These are phyloP conservation scores for Paralichthys olivaceus DNA, from an alignment of 2,113 vertebrate genomes.

Conservation along the genomic window DNA sequence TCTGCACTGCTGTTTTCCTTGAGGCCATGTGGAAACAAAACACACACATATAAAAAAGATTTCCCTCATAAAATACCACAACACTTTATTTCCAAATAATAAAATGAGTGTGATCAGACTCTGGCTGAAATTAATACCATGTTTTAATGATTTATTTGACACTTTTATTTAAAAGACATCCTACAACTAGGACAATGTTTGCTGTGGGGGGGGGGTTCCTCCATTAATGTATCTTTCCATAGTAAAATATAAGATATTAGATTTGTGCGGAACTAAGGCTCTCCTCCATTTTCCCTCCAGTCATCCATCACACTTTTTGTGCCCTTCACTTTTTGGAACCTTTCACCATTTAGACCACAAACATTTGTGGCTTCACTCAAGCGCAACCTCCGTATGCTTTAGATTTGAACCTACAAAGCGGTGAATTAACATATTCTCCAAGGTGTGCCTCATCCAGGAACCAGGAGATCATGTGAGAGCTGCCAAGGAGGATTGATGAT, in stretches of 20 bases:
- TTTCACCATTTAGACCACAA: slow-evolving; percentile 16
- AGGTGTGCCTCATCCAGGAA: slow-evolving; percentile 31
- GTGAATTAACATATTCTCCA: slow-evolving; percentile 37
- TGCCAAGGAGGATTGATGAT: slow-evolving; percentile 69
- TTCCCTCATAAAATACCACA: slow-evolving; percentile 71
- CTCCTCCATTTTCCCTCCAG: slow-evolving; percentile 6
- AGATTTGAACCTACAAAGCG: slow-evolving; percentile 46
- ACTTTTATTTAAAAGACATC: slow-evolving; percentile 38
- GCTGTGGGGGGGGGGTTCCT: slow-evolving; percentile 31
- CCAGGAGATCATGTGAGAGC: slow-evolving; percentile 34
- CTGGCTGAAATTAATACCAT: slow-evolving; percentile 53
- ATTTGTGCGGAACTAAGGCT: slow-evolving; percentile 8
- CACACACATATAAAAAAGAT: slow-evolving; percentile 59
- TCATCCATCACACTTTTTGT: slow-evolving; percentile 21
- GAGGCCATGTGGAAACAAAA: slow-evolving; percentile 69
- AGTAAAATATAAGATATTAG: background rate
- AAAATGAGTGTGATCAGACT: slow-evolving; percentile 68
- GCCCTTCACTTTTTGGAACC: slow-evolving; percentile 19
- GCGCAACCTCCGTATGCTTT: slow-evolving; percentile 44
- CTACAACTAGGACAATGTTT: slow-evolving; percentile 29
- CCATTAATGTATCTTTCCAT: slow-evolving; percentile 36
- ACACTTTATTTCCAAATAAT: slow-evolving; percentile 69
- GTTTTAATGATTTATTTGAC: slow-evolving; percentile 69
- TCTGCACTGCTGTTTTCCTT: slow-evolving; percentile 57
- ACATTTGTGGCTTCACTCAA: slow-evolving; percentile 26